These are phyloP conservation scores for Ladona fulva DNA, from an alignment of 1,140 invertebrate genomes.

Conservation along the genomic window DNA sequence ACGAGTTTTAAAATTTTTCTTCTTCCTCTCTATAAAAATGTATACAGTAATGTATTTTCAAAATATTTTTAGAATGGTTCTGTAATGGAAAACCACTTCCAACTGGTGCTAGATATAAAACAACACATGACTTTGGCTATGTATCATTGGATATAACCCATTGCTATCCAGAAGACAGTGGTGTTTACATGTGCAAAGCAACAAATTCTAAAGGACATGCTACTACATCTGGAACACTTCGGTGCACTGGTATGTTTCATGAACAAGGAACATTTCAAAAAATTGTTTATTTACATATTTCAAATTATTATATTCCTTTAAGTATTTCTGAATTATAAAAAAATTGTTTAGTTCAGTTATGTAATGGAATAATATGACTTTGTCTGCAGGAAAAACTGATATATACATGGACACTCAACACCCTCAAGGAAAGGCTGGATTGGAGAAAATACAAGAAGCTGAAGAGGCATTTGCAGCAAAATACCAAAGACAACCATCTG, in stretches of 20 bases:
- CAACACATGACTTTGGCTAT: conserved; percentile 82
- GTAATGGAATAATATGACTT: neutral
- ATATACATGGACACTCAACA: conserved; percentile 82
- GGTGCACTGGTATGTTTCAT: conserved; percentile 50
- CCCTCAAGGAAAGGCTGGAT: conserved; percentile 67
- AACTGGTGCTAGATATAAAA: conserved; percentile 69
- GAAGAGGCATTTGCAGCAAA: conserved; percentile 67
- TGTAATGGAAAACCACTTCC: conserved; percentile 74
- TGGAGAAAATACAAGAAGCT: conserved; percentile 76
- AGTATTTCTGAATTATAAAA: neutral
- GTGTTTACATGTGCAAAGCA: conserved; percentile 83
- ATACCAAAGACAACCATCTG: conserved; percentile 49
- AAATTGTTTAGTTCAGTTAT: neutral
- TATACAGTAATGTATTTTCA: too few species aligned
- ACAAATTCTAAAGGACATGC: conserved; percentile 83
- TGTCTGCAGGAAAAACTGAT: conserved; percentile 46
- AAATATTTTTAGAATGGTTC: conserved; percentile 62
- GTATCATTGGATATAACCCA: conserved; percentile 73
- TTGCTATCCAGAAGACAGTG: conserved; percentile 78
- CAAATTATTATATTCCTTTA: too few species aligned
- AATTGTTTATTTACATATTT: too few species aligned
- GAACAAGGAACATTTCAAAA: neutral
- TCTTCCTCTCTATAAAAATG: too few species aligned
- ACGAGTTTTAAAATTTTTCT: neutral
- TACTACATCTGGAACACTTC: conserved; percentile 77